Conservation (phyloP, 2,888 invertebrate genomes). For the Coelopa pilipes region DNA sequence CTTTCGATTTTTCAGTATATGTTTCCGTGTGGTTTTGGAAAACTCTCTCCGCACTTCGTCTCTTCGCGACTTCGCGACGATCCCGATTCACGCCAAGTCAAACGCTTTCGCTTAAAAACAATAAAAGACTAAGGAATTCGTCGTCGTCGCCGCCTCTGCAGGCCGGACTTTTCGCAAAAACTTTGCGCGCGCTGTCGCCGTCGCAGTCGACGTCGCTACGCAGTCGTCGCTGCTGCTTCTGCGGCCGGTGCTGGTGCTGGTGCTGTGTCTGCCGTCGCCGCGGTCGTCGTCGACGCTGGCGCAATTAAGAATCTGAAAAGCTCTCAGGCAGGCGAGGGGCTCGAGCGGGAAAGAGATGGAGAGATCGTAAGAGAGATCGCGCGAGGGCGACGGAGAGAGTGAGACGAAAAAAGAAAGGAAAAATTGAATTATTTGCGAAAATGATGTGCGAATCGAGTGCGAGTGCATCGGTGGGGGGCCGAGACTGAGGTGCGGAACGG, state of each 20-base stretch:
- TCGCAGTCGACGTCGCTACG: too few species aligned
- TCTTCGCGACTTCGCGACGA: not conserved
- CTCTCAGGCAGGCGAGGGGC: not conserved
- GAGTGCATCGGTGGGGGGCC: not conserved
- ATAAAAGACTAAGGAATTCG: slow-evolving; percentile 49
- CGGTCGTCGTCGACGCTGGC: slow-evolving; percentile 8
- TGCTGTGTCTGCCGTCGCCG: too few species aligned
- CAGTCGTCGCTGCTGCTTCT: too few species aligned
- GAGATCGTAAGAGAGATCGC: not conserved
- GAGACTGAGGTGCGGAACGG: too few species aligned
- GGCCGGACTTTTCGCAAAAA: slow-evolving; percentile 5
- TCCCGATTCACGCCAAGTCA: slow-evolving; percentile 26
- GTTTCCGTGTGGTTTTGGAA: too few species aligned
- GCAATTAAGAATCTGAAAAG: slow-evolving; percentile 25
- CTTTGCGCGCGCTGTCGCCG: too few species aligned
- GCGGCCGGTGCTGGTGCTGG: too few species aligned
- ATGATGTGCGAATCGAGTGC: not conserved
- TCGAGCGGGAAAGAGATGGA: not conserved
- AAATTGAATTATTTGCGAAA: not conserved
- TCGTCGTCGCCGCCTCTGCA: slow-evolving; percentile 29
- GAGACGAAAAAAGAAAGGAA: not conserved
- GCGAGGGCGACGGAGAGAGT: not conserved
- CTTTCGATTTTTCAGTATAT: too few species aligned
- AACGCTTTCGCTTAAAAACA: slow-evolving; percentile 50
- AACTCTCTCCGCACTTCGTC: slow-evolving; percentile 18